Evolutionary conservation across 2,888 invertebrate species (phyloP).

Genomic region (Pecten maximus): DNA sequence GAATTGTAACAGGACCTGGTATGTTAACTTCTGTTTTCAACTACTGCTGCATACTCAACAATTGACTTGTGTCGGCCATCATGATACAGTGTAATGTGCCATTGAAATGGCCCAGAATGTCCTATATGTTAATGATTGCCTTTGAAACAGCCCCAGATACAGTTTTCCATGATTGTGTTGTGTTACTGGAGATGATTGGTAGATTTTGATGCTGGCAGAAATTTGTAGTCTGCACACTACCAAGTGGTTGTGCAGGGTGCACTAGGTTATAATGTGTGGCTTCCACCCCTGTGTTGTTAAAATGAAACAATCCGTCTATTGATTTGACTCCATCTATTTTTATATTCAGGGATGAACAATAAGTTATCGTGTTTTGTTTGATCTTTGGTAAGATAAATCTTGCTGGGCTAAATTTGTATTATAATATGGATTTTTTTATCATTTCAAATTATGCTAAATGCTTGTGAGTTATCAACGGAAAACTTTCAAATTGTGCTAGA

Average conservation of each 20-base stretch:
- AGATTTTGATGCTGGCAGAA: not conserved
- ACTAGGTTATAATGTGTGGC: not conserved
- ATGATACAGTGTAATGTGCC: not conserved
- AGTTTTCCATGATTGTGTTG: not conserved
- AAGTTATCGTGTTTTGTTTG: not conserved
- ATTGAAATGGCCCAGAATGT: not conserved
- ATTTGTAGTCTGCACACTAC: not conserved
- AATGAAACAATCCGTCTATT: not conserved
- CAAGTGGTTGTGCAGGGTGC: not conserved
- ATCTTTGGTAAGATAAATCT: not conserved
- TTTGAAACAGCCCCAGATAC: not conserved
- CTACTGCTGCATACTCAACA: too few relatives aligned
- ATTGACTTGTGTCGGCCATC: too few relatives aligned
- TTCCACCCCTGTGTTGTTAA: not conserved
- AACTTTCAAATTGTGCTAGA: not conserved
- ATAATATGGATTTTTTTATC: constrained; percentile 15
- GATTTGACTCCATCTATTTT: not conserved
- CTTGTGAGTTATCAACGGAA: not conserved
- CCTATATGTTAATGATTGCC: not conserved
- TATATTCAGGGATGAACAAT: not conserved
- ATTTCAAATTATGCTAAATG: not conserved
- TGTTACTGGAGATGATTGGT: not conserved
- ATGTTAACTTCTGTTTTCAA: too few relatives aligned
- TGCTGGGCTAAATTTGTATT: constrained; percentile 15
- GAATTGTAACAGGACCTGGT: too few relatives aligned